Conservation (phyloP, 2,113 vertebrate genomes). For the Ondatra zibethicus region DNA sequence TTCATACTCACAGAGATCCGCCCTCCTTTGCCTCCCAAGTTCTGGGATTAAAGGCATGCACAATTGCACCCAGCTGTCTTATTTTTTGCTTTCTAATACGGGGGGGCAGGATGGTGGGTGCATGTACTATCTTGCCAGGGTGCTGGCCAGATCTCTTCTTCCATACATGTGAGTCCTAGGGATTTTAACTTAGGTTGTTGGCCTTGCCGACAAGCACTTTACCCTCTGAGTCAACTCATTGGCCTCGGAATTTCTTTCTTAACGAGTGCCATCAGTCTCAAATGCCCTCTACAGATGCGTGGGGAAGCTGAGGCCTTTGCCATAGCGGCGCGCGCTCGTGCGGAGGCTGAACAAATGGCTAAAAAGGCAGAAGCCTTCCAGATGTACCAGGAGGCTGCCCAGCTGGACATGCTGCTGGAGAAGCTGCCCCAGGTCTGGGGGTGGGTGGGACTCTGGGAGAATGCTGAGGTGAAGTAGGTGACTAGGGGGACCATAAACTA, state of each 20-base stretch:
- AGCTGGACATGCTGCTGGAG: conserved; percentile 96
- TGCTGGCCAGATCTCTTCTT: neutral
- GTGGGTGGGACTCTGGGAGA: neutral
- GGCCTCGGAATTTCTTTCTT: neutral
- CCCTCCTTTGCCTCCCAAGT: neutral
- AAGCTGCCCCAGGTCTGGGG: conserved; percentile 91
- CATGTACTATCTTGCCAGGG: neutral
- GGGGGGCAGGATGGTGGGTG: neutral
- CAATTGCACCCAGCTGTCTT: neutral
- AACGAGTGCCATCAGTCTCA: neutral
- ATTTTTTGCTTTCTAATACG: neutral
- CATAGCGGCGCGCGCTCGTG: conserved; percentile 90
- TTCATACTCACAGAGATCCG: neutral
- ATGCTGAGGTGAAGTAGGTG: neutral
- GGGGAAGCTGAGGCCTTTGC: conserved; percentile 95
- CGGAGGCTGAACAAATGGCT: conserved; percentile 94
- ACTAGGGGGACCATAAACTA: neutral
- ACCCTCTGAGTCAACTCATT: neutral
- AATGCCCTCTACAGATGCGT: conserved; percentile 85
- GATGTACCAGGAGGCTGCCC: conserved; percentile 94
- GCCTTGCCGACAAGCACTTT: neutral
- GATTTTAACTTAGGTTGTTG: neutral
- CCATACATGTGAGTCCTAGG: neutral
- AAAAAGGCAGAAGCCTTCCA: conserved; percentile 95
- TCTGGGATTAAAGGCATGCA: neutral